These are phyloP conservation scores for Daubentonia madagascariensis DNA, from an alignment of 2,113 vertebrate genomes.

Conservation along the genomic window DNA sequence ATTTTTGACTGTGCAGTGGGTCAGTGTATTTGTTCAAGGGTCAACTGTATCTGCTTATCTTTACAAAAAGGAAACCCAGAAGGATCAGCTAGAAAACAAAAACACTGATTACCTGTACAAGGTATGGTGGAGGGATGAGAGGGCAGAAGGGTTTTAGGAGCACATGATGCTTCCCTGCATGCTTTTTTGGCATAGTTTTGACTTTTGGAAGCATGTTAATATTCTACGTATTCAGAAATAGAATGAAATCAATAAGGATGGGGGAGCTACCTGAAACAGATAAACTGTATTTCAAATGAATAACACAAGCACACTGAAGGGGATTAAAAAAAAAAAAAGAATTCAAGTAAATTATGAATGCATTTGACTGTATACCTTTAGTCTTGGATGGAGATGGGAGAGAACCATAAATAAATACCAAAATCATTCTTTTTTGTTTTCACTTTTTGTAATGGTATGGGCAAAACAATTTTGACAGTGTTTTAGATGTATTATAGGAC, in stretches of 20 bases:
- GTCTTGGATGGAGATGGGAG: background rate
- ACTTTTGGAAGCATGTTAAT: background rate
- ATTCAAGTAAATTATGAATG: background rate
- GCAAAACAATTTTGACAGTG: background rate
- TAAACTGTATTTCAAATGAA: background rate
- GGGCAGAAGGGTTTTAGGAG: background rate
- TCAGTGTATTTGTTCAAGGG: background rate
- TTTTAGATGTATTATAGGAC: background rate
- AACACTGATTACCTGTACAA: background rate
- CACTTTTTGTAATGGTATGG: background rate
- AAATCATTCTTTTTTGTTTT: background rate
- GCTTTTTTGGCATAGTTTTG: background rate
- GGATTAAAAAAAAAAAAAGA: background rate
- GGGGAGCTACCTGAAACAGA: background rate
- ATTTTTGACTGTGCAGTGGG: background rate
- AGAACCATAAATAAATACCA: background rate
- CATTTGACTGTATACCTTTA: background rate
- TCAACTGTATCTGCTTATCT: background rate
- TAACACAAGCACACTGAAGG: background rate
- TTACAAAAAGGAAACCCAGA: background rate
- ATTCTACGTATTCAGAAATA: background rate
- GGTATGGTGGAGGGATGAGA: background rate
- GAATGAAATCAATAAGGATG: background rate
- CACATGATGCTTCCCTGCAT: background rate
- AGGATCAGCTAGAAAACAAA: background rate